Evolutionary conservation across 2,888 invertebrate genomes (phyloP), one percentile per base, ranked within the genome.

Genomic region (Nasonia oneida): DNA sequence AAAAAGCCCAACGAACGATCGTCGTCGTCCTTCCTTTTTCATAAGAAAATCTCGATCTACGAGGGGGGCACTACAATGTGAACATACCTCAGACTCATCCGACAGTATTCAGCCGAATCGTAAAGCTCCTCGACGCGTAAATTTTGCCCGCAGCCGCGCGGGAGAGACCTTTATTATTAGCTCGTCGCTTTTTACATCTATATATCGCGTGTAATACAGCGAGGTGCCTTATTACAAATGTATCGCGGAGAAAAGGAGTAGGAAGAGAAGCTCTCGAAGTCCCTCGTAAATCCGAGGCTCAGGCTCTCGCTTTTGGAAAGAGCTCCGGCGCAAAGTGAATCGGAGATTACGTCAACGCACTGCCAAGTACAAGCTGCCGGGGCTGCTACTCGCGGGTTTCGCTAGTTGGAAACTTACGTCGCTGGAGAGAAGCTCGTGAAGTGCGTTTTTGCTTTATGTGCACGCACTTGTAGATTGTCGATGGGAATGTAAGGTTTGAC

Each of bases 281-380:
- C 61, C 23, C 53, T 37, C 73, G 73, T 79, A 83, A 83, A 83
- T 79, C 71, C 73, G 42, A 23, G 71, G 53, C 71, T 39, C 47
- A 15, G 29, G 15, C 23, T 8, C 57, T 47, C 39, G 37, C 70
- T 53, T 81, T 75, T 33, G 39, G 23, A 74, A 81, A 64, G 81
- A 33, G 70, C 79, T 70, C 70, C 29, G 47, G 2, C 18, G 76
- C 74, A 86, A 86, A 86, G 78, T 82, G 84, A 86, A 84, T 81
- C 73, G 50, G 76, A 84, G 77, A 87, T 87, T 78, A 83, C 75
- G 82, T 83, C 80, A 81, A 83, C 85, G 77, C 80, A 53, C 67
- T 4, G 37, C 37, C 79, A 75, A 77, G 57, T 61, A 61, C 57
- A 61, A 71, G 61, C 33, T 61, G 15, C 42, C 10, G 0, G 0